Conservation (phyloP, 1,140 invertebrate species). For the Ptiloglossa arizonensis region DNA sequence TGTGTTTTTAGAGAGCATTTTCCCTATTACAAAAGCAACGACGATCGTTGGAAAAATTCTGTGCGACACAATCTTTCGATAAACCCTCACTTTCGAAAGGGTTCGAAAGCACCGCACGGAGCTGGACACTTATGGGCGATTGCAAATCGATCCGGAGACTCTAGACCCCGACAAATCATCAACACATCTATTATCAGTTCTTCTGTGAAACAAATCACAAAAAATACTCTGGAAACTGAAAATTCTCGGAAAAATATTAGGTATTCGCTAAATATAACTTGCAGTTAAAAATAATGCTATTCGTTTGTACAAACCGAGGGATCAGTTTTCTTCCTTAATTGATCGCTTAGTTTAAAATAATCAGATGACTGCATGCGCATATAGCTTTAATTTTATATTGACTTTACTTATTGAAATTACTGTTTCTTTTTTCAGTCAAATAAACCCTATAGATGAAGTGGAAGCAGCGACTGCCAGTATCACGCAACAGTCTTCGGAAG, state of each 20-base stretch:
- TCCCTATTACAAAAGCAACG: constrained; percentile 92
- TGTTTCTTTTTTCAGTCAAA: constrained; percentile 61
- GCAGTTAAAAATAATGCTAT: not conserved
- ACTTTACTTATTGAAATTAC: not conserved
- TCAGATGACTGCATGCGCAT: no score
- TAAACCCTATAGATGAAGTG: constrained; percentile 74
- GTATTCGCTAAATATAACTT: constrained; percentile 18
- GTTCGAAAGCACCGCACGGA: constrained; percentile 90
- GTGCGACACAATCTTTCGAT: constrained; percentile 94
- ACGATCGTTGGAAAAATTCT: constrained; percentile 95
- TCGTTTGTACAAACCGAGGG: no score
- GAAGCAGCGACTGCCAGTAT: constrained; percentile 80
- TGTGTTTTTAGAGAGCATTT: constrained; percentile 87
- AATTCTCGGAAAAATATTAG: constrained; percentile 37
- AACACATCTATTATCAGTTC: not conserved
- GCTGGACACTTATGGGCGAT: constrained; percentile 94
- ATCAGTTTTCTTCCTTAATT: no score
- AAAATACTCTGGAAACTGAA: constrained; percentile 21
- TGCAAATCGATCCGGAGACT: constrained; percentile 83
- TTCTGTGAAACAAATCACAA: constrained; percentile 26
- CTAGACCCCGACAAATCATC: constrained; percentile 73
- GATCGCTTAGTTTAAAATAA: no score
- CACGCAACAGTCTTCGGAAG: constrained; percentile 63
- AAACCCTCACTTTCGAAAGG: constrained; percentile 94
- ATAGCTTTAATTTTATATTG: no score